Evolutionary conservation across 2,888 invertebrate species (phyloP).

Genomic region (Lasioglossum leucozonium): DNA sequence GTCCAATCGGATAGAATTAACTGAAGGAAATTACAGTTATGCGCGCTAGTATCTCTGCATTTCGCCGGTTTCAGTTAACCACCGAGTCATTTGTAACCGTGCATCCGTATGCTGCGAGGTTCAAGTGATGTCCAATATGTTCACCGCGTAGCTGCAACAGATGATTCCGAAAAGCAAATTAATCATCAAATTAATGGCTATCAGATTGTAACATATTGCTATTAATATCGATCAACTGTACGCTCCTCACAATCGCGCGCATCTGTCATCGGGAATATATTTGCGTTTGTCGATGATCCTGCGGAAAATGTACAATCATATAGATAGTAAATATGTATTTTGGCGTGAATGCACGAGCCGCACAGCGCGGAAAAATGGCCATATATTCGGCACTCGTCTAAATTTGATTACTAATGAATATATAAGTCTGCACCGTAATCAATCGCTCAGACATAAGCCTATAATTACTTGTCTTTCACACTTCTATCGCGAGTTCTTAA

Average conservation of each 20-base stretch:
- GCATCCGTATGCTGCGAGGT: slow-evolving; percentile 4
- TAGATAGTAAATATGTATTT: background rate
- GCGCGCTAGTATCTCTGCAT: slow-evolving; percentile 1
- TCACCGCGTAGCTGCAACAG: background rate
- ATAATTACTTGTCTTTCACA: too few species aligned
- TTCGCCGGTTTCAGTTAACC: slow-evolving; percentile 17
- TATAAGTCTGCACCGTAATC: too few species aligned
- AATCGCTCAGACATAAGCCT: too few species aligned
- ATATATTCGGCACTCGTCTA: too few species aligned
- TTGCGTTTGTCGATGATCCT: background rate
- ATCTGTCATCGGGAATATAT: background rate
- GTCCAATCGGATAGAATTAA: slow-evolving; percentile 31
- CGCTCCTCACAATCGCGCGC: background rate
- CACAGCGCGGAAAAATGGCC: too few species aligned
- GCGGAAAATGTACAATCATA: background rate
- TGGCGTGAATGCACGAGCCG: background rate
- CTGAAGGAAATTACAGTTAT: slow-evolving; percentile 27
- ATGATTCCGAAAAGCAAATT: slow-evolving; percentile 33
- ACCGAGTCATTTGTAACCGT: slow-evolving; percentile 20
- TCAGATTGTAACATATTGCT: slow-evolving; percentile 16
- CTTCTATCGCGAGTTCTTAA: too few species aligned
- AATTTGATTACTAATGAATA: too few species aligned
- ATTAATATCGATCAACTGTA: slow-evolving; percentile 23
- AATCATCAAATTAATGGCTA: slow-evolving; percentile 32
- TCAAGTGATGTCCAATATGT: background rate